Evolutionary conservation across 2,888 invertebrate species (phyloP), one percentile per base, ranked within the genome.

Genomic region (Cheilosia grossa): DNA sequence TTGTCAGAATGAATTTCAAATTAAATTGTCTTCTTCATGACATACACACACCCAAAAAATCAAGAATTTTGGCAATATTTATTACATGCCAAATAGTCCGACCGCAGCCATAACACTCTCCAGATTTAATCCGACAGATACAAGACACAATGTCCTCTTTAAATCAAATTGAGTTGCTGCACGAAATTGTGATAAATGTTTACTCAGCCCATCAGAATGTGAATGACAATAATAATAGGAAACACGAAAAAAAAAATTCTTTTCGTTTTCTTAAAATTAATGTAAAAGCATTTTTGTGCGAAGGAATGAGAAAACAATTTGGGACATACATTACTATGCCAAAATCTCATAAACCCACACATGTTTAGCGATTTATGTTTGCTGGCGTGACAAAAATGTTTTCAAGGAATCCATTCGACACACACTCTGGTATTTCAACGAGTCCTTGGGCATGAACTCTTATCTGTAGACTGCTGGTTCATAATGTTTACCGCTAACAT

Each of bases 91-190:
- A 70, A 51, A 70, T 33, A 40, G 37, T 19, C 40, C 10, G n/a
- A 61, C 42, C 19, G 42, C 27, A 61, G 15, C 44, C 13, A 15
- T 33, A 56, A 54, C 37, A 37, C 67, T 27, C 27, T 77, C 17
- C 27, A 37, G 69, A 69, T 78, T 56, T 63, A 33, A 44, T 78
- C 7, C 54, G 56, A 64, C 58, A 58, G 64, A 51, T 40, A 19
- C 30, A 64, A 40, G 56, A 40, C 37, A 64, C 54, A 47, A 49
- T 24, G 27, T 30, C 37, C 51, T 47, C 64, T 49, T 64, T 74
- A 64, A 64, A 64, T 74, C 63, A 63, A 17, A n/a, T 5, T 37
- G 33, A 24, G 6, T 44, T 17, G 37, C 33, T 15, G 27, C 15
- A 44, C 17, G 17, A 6, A 37, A 30, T 24, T 51, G 13, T 54